Evolutionary conservation across 2,797 vertebrate genomes (phyloP), one percentile per base, ranked within the genome.

Genomic region (Alfaro cultratus): DNA sequence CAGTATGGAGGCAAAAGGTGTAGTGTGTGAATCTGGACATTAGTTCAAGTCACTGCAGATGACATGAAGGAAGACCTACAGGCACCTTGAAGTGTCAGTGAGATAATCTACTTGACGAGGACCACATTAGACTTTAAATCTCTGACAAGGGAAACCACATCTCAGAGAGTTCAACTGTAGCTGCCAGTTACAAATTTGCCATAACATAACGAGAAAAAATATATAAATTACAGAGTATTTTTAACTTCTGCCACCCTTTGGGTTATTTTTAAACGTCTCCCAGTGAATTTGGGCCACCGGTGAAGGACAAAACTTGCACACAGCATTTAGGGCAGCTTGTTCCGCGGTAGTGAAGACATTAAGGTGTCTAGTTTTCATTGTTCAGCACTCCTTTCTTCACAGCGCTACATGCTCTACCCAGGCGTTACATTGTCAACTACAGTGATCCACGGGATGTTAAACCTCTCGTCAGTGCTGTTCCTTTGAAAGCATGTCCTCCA

Each of bases 381-480:
- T 76, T 84, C 76, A 67, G 55, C 75, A 8, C 49, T 55, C 76
- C 76, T 86, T 82, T 74, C 91, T 83, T 89, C 90, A 84, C 77
- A 71, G 64, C 12, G 70, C 82, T 82, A 39, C 78, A 81, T 82
- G 78, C 74, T 87, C 75, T 76, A 57, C 84, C 84, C 88, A 73
- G 84, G 73, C 71, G 74, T 78, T 86, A 71, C 78, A 85, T 80
- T 85, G 88, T 89, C 87, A 88, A 74, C 83, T 64, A 64, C 76
- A 41, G 81, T 74, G 79, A 90, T 85, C 82, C 46, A 16, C 62
- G 31, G 77, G 81, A 74, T 89, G 86, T 90, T 89, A 82, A 85
- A 81, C 79, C 75, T 77, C 80, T 88, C 87, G 79, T 91, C 89
- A 83, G 81, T 74, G 86, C 87, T 89, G 90, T 85, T 90, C 79